Base-by-base conservation (phyloP, 1,140 invertebrate species). In the Anastatus disparis region DNA sequence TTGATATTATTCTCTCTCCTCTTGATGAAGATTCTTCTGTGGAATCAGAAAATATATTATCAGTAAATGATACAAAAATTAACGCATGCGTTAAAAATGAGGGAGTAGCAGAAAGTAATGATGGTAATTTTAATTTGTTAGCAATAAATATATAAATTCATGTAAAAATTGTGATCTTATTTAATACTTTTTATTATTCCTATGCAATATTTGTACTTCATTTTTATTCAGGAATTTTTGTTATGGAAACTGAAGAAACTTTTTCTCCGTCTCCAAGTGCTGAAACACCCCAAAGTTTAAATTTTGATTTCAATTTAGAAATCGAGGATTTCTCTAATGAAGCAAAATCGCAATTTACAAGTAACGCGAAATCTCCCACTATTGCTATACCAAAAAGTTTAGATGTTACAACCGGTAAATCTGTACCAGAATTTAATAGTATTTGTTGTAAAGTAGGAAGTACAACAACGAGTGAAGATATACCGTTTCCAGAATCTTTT, bases 361-460 rank as follows among this genome's bases (percentile, higher is more conserved):
- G 77, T 27, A 77, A 72, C 0, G 31, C 87, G 2, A 87, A 84
- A 66, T 90, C 89, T 0, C 89, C 89, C 31, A 89, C 88, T 9
- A 91, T 91, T 73, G 87, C 88, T 20, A 90, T 90, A 61, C 89
- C 89, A 8, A 82, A 81, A 44, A 53, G 80, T 73, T 77, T 84
- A 74, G 66, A 87, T 83, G 75, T 81, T 78, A 31, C 70, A 20
- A 68, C 76, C 70, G 70, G 75, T 67, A 88, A 79, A 78, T 84
- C 70, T 72, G 79, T 81, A 20, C 85, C 84, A 40, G 87, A 90
- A 55, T 82, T 90, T 8, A 88, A 82, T 63, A 87, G 88, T 75
- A 90, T 90, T 27, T 88, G 88, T 68, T 89, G 90, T 75, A 87
- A 90, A 74, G 87, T 90, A 66, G 87, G 90, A 35, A 89, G 88